Evolutionary conservation across 1,140 invertebrate genomes (phyloP).

Genomic region (Plutomurus gul): DNA sequence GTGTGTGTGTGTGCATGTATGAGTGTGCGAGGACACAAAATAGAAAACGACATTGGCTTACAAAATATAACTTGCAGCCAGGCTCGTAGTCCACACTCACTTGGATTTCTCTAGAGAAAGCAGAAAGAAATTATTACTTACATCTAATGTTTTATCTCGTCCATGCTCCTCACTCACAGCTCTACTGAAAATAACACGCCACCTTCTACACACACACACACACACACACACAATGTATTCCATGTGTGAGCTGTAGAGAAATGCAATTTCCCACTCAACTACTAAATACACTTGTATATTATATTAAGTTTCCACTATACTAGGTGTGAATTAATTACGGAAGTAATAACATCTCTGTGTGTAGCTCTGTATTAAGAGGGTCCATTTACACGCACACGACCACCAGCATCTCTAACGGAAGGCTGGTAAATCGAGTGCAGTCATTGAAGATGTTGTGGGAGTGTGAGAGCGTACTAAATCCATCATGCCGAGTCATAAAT

Average conservation of each 20-base stretch:
- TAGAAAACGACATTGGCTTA: not conserved
- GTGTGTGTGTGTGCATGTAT: too few relatives aligned
- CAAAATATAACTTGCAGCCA: not conserved
- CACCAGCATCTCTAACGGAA: too few relatives aligned
- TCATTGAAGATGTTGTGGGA: not conserved
- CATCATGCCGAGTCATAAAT: constrained; percentile 11
- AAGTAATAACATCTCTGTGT: too few relatives aligned
- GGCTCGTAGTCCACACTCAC: constrained; percentile 4
- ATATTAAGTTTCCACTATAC: not conserved
- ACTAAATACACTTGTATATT: constrained; percentile 1
- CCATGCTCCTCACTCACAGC: not conserved
- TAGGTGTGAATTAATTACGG: constrained; percentile 14
- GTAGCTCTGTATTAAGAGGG: too few relatives aligned
- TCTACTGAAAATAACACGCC: not conserved
- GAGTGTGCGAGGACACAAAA: not conserved
- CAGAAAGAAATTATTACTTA: constrained; percentile 20
- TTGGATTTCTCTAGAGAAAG: constrained; percentile 18
- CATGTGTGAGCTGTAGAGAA: not conserved
- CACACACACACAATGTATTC: too few relatives aligned
- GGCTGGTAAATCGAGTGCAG: too few relatives aligned
- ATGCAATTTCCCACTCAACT: constrained; percentile 5
- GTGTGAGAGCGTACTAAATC: not conserved
- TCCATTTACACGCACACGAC: too few relatives aligned
- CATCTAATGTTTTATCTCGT: constrained; percentile 23
- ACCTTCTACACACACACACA: not conserved